Conservation (phyloP, 2,113 vertebrate species). For the Rhynchopsitta pachyrhyncha region DNA sequence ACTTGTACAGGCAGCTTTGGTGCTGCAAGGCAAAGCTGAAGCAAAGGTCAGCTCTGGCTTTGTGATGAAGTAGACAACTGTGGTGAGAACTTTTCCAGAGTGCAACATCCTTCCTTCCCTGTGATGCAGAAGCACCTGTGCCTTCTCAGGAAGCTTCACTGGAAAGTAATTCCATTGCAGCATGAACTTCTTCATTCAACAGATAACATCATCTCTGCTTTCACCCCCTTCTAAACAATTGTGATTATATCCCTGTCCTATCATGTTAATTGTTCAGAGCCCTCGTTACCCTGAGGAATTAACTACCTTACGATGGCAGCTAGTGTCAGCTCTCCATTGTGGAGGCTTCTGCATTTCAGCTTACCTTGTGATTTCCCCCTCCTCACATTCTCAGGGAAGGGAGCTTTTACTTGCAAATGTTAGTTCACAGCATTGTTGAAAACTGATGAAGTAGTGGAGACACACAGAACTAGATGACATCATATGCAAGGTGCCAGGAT, state of each 20-base stretch:
- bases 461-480: not conserved
- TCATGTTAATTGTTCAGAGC: conserved; percentile 29
- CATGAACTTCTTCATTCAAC: not conserved
- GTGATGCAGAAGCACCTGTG: rapidly evolving
- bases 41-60: not conserved
- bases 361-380: not conserved
- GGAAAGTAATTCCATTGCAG: not conserved
- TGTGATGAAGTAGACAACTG: not conserved
- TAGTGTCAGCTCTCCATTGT: conserved; percentile 47
- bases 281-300: not conserved
- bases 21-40: not conserved
- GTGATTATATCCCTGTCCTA: not conserved
- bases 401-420: not conserved
- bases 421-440: not conserved
- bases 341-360: conserved; percentile 44
- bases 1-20: not conserved
- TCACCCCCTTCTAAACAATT: not conserved
- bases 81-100: rapidly evolving
- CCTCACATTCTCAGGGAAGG: not conserved
- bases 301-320: conserved; percentile 57
- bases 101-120: not conserved
- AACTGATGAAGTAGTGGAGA: not conserved
- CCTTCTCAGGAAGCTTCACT: not conserved
- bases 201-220: not conserved
- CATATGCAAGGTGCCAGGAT: not conserved